Base-by-base conservation (phyloP, 2,113 vertebrate species). In the Pterocles burchelli region DNA sequence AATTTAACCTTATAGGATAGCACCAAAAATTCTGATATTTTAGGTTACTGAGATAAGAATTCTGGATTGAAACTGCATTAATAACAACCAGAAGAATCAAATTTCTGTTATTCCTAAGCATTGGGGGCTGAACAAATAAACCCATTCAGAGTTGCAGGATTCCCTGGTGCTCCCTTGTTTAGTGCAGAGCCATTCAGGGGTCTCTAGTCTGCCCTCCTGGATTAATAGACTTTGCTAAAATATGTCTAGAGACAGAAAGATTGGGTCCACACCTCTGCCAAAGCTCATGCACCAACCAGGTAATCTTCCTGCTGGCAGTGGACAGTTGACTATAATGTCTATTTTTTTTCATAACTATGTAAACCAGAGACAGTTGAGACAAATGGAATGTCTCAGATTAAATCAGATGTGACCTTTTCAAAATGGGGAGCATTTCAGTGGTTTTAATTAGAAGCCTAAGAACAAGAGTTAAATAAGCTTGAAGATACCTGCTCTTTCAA, bases 381-480 rank as follows among this genome's bases (percentile, higher is more conserved):
- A 95, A 91, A 76, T 70, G 76, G 93, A 97, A 96, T 75, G 68
- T 45, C 95, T 96, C 82, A 94, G 93, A 90, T 93, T 72, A 97
- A 97, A 96, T 97, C 97, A 95, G 85, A 96, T 94, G 82, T 96
- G 94, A 97, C 91, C 95, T 92, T 93, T 95, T 92, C 90, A 91
- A 95, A 97, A 95, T 85, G 55, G 80, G 55, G 82, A 96, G 68
- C 71, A 72, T 96, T 95, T 90, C 84, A 67, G 68, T 95, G 88
- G 92, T 95, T 97, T 97, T 97, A 97, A 97, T 98, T 97, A 98
- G 17, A 41, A 95, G 65, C 52, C 59, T 90, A 90, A 63, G 58
- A 96, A 76, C 33, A 57, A 71, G 48, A 93, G 45, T 81, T 94
- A 95, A 68, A 77, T 59, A 77, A 70, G 65, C 70, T 91, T 93